phyloP scores from a whole-genome alignment of 2,888 invertebrate genomes.

The Globia sparganii region DNA sequence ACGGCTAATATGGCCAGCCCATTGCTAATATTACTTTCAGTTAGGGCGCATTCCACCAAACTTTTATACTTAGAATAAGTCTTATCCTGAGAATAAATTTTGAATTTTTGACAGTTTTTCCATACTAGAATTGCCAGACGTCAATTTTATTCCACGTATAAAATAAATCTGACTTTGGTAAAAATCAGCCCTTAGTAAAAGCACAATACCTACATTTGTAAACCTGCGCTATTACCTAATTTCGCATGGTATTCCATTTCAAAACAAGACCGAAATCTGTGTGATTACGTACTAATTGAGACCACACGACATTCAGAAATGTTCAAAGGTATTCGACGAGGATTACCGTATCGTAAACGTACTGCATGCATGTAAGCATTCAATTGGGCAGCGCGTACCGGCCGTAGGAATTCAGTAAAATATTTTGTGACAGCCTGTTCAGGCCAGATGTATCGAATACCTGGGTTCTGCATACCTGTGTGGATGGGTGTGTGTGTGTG shows the following conservation, averaged over 20 bases:
- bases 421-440: constrained; percentile 63
- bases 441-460: constrained; percentile 47
- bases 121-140: too few relatives aligned
- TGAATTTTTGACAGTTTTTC: too few relatives aligned
- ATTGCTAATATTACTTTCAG: neutral
- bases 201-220: neutral
- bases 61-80: too few relatives aligned
- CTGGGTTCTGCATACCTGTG: constrained; percentile 22
- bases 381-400: constrained; percentile 47
- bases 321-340: constrained; percentile 25
- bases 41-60: too few relatives aligned
- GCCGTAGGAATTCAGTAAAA: constrained; percentile 52
- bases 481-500: neutral
- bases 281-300: constrained; percentile 1
- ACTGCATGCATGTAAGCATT: constrained; percentile 44
- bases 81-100: too few relatives aligned
- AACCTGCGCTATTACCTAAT: neutral
- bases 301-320: constrained; percentile 13
- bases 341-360: constrained; percentile 37
- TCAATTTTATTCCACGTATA: too few relatives aligned
- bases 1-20: too few relatives aligned
- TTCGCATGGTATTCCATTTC: neutral
- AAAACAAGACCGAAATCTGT: constrained; percentile 8
- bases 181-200: too few relatives aligned
- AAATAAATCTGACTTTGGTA: too few relatives aligned